Conservation (phyloP, 2,888 invertebrate species). For the Nineta flava region DNA sequence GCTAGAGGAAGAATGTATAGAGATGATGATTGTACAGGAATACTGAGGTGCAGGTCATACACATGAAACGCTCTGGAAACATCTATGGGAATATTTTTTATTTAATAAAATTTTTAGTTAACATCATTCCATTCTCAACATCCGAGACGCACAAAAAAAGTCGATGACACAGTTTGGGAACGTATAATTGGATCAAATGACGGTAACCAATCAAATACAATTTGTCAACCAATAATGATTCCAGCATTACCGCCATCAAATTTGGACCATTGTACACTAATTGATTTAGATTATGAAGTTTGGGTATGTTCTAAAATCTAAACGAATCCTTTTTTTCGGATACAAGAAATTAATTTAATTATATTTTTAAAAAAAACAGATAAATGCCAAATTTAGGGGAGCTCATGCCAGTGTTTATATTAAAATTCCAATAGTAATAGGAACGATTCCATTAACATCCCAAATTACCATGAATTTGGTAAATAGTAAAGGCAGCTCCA, state of each 20-base stretch:
- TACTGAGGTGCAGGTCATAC: too few species aligned
- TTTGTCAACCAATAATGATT: constrained; percentile 46
- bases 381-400: constrained; percentile 31
- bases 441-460: constrained; percentile 47
- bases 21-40: too few species aligned
- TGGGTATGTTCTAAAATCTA: constrained; percentile 30
- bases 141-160: constrained; percentile 34
- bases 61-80: too few species aligned
- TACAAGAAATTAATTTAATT: constrained; percentile 5
- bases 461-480: too few species aligned
- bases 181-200: constrained; percentile 49
- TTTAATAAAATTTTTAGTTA: constrained; percentile 24
- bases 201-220: constrained; percentile 41
- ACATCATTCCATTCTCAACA: constrained; percentile 35
- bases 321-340: background rate
- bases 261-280: constrained; percentile 56
- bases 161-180: constrained; percentile 40
- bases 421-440: constrained; percentile 51
- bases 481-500: too few species aligned
- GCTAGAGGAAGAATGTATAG: too few species aligned
- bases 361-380: constrained; percentile 21
- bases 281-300: constrained; percentile 57
- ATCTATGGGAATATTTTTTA: background rate
- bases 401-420: constrained; percentile 47
- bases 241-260: constrained; percentile 66